phyloP scores from a whole-genome alignment of 2,797 vertebrate species.

The Sebastes iracundus region DNA sequence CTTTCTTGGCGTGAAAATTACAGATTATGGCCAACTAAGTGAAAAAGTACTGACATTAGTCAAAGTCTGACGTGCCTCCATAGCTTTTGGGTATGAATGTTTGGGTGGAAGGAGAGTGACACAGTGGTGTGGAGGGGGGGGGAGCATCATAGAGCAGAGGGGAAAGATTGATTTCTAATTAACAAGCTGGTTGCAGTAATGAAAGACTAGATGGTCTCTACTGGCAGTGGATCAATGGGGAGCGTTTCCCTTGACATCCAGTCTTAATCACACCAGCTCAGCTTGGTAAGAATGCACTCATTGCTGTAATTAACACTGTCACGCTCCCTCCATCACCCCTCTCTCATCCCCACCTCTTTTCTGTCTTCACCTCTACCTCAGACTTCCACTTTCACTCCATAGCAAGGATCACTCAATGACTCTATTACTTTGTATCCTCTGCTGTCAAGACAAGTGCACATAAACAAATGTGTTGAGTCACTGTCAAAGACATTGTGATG shows the following conservation, averaged over 20 bases:
- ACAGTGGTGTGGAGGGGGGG: conserved; percentile 16
- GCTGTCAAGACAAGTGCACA: neutral
- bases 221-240: conserved; percentile 73
- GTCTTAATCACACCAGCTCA: conserved; percentile 71
- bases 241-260: conserved; percentile 66
- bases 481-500: neutral
- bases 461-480: conserved; percentile 21
- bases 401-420: neutral
- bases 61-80: conserved; percentile 50
- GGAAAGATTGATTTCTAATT: conserved; percentile 79
- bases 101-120: conserved; percentile 46
- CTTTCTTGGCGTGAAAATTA: conserved; percentile 58
- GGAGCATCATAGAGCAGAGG: conserved; percentile 29
- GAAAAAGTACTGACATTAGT: conserved; percentile 66
- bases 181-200: conserved; percentile 74
- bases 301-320: conserved; percentile 64
- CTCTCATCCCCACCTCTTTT: neutral
- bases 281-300: conserved; percentile 60
- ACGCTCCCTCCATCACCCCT: conserved; percentile 20
- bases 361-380: conserved; percentile 32
- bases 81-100: conserved; percentile 55
- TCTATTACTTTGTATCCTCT: neutral
- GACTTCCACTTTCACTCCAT: conserved; percentile 27
- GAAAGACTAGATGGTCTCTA: conserved; percentile 71
- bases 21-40: conserved; percentile 59